Evolutionary conservation across 2,797 vertebrate species (phyloP), one percentile per base, ranked within the genome.

Genomic region (Cossypha dichroa): DNA sequence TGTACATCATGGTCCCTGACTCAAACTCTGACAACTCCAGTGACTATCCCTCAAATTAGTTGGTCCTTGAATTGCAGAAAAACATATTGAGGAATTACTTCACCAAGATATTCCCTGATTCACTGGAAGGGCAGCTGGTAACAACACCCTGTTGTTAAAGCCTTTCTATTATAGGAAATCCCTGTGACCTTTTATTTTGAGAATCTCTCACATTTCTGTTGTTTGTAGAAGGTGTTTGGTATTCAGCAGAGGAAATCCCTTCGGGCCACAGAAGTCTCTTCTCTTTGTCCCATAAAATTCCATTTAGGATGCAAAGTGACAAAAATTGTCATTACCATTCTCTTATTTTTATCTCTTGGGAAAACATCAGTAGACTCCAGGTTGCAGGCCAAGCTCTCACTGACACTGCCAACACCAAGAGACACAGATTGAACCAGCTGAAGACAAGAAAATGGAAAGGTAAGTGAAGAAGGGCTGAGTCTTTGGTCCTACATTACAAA

Each of bases 121-220:
- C 73, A 54, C 31, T 84, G 89, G 58, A 73, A 68, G 69, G 82
- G 82, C 94, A 96, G 89, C 64, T 96, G 92, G 75, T 81, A 92
- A 91, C 62, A 87, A 45, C 82, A 85, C 68, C 36, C 54, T 36
- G 66, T 74, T 1, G 3, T 78, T 94, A 96, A 96, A 95, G 82
- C 91, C 55, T 90, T 96, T 91, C 95, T 93, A 90, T 94, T 91
- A 97, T 15, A 93, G 90, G 91, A 95, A 97, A 96, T 96, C 92
- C 94, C 66, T 4, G 15, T 93, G 96, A 97, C 96, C 96, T 96
- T 97, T 97, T 91, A 74, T 96, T 92, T 94, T 93, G 62, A 93
- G 89, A 75, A 80, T 92, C 82, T 80, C 81, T 96, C 95, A 90
- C 91, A 92, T 90, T 94, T 96, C 85, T 93, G 29, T 72, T 96